Percentiles rank a stretch among this genome's conserved stretches.
phyloP scores from a whole-genome alignment of 2,113 vertebrate species.

The Odocoileus hemionus region DNA sequence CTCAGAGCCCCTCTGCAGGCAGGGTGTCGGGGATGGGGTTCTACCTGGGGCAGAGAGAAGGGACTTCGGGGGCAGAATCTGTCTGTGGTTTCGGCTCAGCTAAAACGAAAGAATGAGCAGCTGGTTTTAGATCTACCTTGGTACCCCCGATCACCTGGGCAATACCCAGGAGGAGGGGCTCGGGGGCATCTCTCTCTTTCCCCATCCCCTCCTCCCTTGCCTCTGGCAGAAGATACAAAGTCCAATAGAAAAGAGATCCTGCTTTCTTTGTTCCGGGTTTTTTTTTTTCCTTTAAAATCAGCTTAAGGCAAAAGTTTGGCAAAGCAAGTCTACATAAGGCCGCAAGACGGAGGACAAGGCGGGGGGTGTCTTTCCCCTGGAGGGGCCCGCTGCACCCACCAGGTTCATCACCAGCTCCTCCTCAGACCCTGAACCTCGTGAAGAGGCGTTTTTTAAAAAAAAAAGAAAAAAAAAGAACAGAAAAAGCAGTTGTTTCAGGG shows the following conservation, averaged over 20 bases:
- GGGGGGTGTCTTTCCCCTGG: not conserved
- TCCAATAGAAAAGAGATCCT: constrained; percentile 71
- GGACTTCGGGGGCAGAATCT: not conserved
- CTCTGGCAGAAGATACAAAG: not conserved
- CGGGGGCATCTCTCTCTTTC: not conserved
- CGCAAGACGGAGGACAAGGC: constrained; percentile 80
- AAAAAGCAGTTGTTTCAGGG: constrained; percentile 58
- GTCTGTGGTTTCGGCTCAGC: not conserved
- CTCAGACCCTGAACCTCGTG: constrained; percentile 2
- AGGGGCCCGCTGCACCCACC: not conserved
- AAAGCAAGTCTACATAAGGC: constrained; percentile 95
- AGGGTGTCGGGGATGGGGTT: accelerated
- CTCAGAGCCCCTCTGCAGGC: not conserved
- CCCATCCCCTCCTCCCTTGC: constrained; percentile 2
- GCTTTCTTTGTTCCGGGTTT: constrained; percentile 31
- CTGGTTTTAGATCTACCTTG: constrained; percentile 44
- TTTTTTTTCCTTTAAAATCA: constrained; percentile 72
- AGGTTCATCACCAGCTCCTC: not conserved
- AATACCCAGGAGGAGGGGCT: not conserved
- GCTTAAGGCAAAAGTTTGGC: constrained; percentile 95
- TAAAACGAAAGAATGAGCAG: not conserved
- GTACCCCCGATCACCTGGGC: not conserved
- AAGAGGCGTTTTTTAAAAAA: not conserved
- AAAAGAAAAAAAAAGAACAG: not conserved
- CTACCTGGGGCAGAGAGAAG: not conserved